phyloP scores from a whole-genome alignment of 2,797 vertebrate species.

The Petrocephalus schoutedeni region DNA sequence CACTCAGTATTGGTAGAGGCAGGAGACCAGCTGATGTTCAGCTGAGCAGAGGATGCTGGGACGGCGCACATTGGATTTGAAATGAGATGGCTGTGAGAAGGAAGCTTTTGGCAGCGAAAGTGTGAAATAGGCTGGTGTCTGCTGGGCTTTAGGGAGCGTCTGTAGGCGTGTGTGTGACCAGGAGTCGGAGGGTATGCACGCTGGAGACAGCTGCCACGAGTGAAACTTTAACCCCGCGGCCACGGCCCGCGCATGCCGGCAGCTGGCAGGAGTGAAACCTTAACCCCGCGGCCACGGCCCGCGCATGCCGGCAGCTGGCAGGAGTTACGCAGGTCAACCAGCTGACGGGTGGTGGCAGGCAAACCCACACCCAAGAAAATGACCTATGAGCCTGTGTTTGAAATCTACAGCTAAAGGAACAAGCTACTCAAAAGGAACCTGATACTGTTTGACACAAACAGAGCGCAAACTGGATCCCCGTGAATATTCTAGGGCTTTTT shows the following conservation, averaged over 20 bases:
- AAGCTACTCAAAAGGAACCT: slow-evolving; percentile 46
- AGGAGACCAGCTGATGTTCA: neutral
- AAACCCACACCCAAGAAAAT: slow-evolving; percentile 60
- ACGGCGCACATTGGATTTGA: neutral
- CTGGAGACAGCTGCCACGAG: slow-evolving; percentile 64
- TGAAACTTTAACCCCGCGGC: slow-evolving; percentile 63
- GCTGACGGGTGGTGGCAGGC: slow-evolving; percentile 64
- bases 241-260: slow-evolving; percentile 58
- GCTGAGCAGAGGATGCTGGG: neutral
- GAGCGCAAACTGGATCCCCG: slow-evolving; percentile 31
- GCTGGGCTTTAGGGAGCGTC: slow-evolving; percentile 55
- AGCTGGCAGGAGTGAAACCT: slow-evolving; percentile 35
- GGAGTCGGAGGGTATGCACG: slow-evolving; percentile 56
- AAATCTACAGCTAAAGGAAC: slow-evolving; percentile 48
- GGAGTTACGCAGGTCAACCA: slow-evolving; percentile 51
- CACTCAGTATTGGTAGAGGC: neutral
- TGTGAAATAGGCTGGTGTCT: slow-evolving; percentile 12
- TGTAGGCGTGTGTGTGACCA: slow-evolving; percentile 58
- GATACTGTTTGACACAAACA: slow-evolving; percentile 47
- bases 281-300: slow-evolving; percentile 47
- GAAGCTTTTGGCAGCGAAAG: neutral
- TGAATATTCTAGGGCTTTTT: neutral
- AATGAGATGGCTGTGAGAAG: neutral
- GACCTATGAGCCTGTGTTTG: slow-evolving; percentile 58
- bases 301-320: slow-evolving; percentile 56